Base-by-base conservation (phyloP, 2,888 invertebrate genomes). In the Ethmia dodecea region DNA sequence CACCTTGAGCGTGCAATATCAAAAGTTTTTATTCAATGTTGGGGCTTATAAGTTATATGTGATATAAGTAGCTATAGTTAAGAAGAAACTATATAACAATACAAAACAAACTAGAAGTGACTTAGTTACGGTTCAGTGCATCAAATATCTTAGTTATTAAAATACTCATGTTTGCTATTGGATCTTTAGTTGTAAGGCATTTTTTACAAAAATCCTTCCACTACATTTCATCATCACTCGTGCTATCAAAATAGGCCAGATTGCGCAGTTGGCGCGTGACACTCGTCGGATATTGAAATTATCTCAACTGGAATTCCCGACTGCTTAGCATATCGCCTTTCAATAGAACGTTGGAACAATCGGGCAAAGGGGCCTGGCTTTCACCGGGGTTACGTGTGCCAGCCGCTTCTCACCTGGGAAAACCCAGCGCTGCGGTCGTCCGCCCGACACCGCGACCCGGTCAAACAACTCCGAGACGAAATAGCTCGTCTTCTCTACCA, bases 301-400 rank as follows among this genome's bases (percentile, higher is more conserved):
- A 33, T 45, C 34, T 37, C 18, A 34, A 28, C 34, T 42, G 55
- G 53, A 40, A 63, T 63, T 57, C 40, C 58, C 33, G 43, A 36
- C 33, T 48, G 41, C 35, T 53, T 57, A 48, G 47, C 52, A 55
- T 53, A 55, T 54, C 39, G 49, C 35, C 43, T 47, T 47, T 42
- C 38, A 51, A 55, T 52, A 46, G n/a, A 52, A 49, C 43, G 54
- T 40, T 47, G 64, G 69, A 62, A 49, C 62, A 67, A 58, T 57
- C 69, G 45, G 46, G 27, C 35, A 28, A 10, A 39, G 30, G 42
- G 26, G 31, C 37, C 40, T 31, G 40, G 72, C 79, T 79, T 79
- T 78, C 80, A 69, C 79, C 50, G 40, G 55, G 42, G 52, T 62
- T 64, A 60, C 53, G 61, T 54, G 64, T 60, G 45, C 20, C 58